These are phyloP conservation scores for Eurytoma adleriae DNA, from an alignment of 2,888 invertebrate species.

Conservation along the genomic window DNA sequence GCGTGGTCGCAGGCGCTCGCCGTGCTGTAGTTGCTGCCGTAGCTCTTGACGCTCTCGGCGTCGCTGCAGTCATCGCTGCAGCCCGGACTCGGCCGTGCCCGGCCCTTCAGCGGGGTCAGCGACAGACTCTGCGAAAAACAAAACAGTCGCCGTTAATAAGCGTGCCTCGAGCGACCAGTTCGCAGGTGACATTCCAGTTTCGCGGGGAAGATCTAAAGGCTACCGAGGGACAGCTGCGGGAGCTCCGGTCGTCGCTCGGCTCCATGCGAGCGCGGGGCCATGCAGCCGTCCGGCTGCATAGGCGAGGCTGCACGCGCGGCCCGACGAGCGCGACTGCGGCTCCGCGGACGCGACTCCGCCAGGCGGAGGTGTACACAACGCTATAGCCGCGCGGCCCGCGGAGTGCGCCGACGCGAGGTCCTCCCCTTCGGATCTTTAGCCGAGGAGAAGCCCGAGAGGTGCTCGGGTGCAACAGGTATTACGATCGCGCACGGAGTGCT, in stretches of 20 bases:
- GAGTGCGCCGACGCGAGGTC: background rate
- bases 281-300: no score
- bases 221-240: conserved; percentile 67
- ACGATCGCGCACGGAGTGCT: conserved; percentile 58
- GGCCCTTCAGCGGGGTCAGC: conserved; percentile 72
- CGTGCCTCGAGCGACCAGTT: background rate
- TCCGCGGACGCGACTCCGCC: background rate
- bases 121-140: conserved; percentile 68
- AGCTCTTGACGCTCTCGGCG: conserved; percentile 86
- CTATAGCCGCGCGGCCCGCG: background rate
- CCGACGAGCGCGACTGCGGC: conserved; percentile 52
- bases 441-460: background rate
- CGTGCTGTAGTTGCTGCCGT: conserved; percentile 85
- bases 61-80: conserved; percentile 79
- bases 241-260: conserved; percentile 61
- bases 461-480: background rate
- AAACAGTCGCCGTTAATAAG: background rate
- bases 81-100: conserved; percentile 11
- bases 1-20: conserved; percentile 89
- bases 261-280: conserved; percentile 57
- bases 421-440: background rate
- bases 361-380: background rate
- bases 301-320: conserved; percentile 27
- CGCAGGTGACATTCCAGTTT: background rate
- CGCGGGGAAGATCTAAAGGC: background rate